Base-by-base conservation (phyloP, 2,888 invertebrate species). In the Drosophila kokeensis region DNA sequence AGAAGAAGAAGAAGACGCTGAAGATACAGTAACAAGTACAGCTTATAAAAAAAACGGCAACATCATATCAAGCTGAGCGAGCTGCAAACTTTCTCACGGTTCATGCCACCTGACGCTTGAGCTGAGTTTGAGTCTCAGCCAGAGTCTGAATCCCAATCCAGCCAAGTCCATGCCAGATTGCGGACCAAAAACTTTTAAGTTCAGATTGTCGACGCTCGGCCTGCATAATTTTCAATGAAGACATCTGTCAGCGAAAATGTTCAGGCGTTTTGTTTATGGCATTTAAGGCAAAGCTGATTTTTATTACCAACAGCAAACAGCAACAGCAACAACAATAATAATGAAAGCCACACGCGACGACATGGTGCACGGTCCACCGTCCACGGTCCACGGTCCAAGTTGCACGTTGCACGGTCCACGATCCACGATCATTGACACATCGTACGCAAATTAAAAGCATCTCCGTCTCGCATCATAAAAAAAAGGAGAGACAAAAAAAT, bases 211-310 rank as follows among this genome's bases (percentile, higher is more conserved):
- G 49, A 52, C 64, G 18, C 32, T 52, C 59, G 58, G 36, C 57
- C 65, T 79, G 76, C 79, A 89, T 86, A 85, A 85, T 86, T 81
- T 91, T 91, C 91, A 91, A 91, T 92, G 92, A 91, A 91, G 91
- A 91, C 91, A 91, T 92, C 92, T 91, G 91, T 88, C 91, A 91
- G 90, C 90, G 75, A 84, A 89, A 86, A 86, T 86, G 87, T 85
- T 89, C 86, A 80, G 90, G 86, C 89, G 90, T 89, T 90, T 88
- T 90, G 86, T 83, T 88, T 90, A 83, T 89, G 87, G 85, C 81
- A 87, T 80, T 88, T 83, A 82, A 81, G 54, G 84, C 80, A 83
- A 90, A 89, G 84, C 87, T 82, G 88, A 88, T 85, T 87, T 90
- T 90, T 90, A 89, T 89, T 83, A 80, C 84, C 90, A 70, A 72